Conservation (phyloP, 2,113 vertebrate genomes). For the Pterophyllum scalare region DNA sequence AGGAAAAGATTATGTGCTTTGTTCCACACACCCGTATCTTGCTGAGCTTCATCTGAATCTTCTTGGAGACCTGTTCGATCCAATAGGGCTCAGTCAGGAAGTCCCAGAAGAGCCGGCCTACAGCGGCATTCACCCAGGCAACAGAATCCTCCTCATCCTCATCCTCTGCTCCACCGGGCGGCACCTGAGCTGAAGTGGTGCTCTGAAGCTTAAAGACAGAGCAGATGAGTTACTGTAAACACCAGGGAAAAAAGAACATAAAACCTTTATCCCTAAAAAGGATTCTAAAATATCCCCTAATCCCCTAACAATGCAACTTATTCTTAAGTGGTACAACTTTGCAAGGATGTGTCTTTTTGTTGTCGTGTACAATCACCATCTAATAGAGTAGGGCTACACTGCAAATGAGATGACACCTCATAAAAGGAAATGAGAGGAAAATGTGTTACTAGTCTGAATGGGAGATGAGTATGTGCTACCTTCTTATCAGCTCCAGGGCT, state of each 20-base stretch:
- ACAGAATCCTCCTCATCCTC: conserved; percentile 82
- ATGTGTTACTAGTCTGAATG: neutral
- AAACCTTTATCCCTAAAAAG: neutral
- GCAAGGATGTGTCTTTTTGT: too few relatives aligned
- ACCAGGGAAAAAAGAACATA: neutral
- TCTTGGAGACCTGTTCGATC: conserved; percentile 95
- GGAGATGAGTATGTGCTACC: conserved; percentile 73
- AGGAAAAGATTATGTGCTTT: neutral
- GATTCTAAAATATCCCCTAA: neutral
- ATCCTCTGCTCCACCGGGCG: conserved; percentile 40
- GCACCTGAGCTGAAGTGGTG: conserved; percentile 19
- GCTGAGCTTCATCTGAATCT: conserved; percentile 99
- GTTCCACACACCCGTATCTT: conserved; percentile 91
- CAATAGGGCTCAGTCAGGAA: conserved; percentile 96
- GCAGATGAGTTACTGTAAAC: conserved; percentile 18
- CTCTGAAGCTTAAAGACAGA: conserved; percentile 60
- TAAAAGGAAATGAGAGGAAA: neutral
- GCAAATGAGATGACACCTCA: neutral
- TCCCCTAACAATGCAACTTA: neutral
- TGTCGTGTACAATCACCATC: too few relatives aligned
- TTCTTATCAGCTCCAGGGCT: conserved; percentile 91
- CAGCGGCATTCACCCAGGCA: conserved; percentile 93
- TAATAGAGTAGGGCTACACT: too few relatives aligned
- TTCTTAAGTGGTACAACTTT: neutral
- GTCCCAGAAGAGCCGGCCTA: conserved; percentile 96